Conservation (phyloP, 2,888 invertebrate species). For the Diarsia brunnea region DNA sequence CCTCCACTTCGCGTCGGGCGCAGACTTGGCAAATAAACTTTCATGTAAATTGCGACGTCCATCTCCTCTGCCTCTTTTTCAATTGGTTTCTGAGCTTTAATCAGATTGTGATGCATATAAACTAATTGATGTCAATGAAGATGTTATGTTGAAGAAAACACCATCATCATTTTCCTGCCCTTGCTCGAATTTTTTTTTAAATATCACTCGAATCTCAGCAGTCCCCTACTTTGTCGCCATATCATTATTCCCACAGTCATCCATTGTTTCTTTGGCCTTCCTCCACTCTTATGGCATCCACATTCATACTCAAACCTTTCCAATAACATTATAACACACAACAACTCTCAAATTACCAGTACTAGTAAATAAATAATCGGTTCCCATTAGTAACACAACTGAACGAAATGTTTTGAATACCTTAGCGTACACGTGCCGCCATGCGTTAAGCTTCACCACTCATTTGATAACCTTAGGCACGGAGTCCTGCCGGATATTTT, state of each 20-base stretch:
- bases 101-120: neutral
- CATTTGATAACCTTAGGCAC: conserved; percentile 37
- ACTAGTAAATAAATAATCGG: neutral
- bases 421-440: neutral
- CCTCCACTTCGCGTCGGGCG: conserved; percentile 55
- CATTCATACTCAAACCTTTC: neutral
- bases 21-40: conserved; percentile 68
- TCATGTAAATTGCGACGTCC: conserved; percentile 67
- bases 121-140: neutral
- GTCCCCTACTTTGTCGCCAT: too few species aligned
- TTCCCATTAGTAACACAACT: neutral
- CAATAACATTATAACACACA: too few species aligned
- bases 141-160: neutral
- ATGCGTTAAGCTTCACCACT: conserved; percentile 25
- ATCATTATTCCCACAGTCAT: too few species aligned
- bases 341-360: too few species aligned
- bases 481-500: conserved; percentile 54
- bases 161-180: neutral
- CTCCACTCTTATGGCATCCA: neutral
- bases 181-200: too few species aligned
- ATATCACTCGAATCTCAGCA: too few species aligned
- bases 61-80: conserved; percentile 51
- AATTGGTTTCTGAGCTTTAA: conserved; percentile 39
- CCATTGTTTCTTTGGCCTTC: too few species aligned
- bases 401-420: neutral